phyloP scores from a whole-genome alignment of 2,888 invertebrate genomes.

The Drosophila ustulata region DNA sequence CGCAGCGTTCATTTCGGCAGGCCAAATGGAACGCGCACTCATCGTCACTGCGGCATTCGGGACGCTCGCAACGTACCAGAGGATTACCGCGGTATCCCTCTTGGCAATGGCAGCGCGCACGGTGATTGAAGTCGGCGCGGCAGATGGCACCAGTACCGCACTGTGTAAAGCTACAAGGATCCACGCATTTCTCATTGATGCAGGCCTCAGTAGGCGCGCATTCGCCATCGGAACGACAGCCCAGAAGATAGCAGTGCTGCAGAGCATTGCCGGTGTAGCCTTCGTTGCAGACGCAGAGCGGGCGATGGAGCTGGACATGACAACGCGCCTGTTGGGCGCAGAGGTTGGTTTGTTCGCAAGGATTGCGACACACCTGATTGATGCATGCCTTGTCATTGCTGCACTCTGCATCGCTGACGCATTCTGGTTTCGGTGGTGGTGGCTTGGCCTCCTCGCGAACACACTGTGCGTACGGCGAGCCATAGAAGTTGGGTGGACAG shows the following conservation, averaged over 20 bases:
- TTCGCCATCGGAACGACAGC: conserved; percentile 94
- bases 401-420: conserved; percentile 91
- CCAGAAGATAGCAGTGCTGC: conserved; percentile 91
- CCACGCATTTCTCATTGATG: conserved; percentile 91
- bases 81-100: conserved; percentile 92
- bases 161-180: conserved; percentile 92
- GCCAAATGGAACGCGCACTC: conserved; percentile 93
- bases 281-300: conserved; percentile 92
- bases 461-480: conserved; percentile 92
- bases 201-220: conserved; percentile 93
- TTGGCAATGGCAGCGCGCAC: conserved; percentile 91
- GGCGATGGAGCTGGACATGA: conserved; percentile 91
- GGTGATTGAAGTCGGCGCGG: conserved; percentile 90
- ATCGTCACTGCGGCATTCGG: conserved; percentile 90
- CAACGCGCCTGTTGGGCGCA: conserved; percentile 93
- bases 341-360: conserved; percentile 89
- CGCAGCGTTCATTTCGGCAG: conserved; percentile 91
- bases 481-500: conserved; percentile 92
- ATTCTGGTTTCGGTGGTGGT: conserved; percentile 89
- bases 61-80: conserved; percentile 90
- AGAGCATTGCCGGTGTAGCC: conserved; percentile 94
- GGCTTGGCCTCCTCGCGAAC: conserved; percentile 85
- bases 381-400: conserved; percentile 93
- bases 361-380: conserved; percentile 90
- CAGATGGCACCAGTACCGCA: conserved; percentile 94